These are phyloP conservation scores for Forbesichthys papilliferus DNA, from an alignment of 2,113 vertebrate genomes.

Conservation along the genomic window DNA sequence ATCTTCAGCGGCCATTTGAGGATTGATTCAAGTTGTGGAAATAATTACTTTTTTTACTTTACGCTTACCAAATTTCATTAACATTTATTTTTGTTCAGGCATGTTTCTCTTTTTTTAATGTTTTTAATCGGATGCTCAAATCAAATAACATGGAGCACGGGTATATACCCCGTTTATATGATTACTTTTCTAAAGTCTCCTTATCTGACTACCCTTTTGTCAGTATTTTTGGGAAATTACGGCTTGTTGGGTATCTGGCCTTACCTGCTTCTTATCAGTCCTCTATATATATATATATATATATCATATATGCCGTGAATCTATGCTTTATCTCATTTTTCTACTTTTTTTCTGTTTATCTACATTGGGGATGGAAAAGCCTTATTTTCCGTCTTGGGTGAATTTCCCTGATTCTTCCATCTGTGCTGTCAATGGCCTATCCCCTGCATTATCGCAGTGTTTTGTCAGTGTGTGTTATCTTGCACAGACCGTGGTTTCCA, in stretches of 20 bases:
- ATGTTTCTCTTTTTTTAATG: no score
- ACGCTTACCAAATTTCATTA: no score
- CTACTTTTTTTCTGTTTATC: slow-evolving; percentile 13
- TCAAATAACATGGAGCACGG: no score
- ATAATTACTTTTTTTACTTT: no score
- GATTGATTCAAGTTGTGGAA: no score
- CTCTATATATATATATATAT: no score
- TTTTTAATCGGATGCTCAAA: no score
- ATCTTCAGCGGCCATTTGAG: no score
- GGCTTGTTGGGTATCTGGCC: background rate
- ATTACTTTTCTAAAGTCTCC: no score
- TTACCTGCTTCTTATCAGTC: slow-evolving; percentile 39
- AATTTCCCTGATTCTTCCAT: slow-evolving; percentile 76
- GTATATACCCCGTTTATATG: no score
- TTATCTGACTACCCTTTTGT: slow-evolving; percentile 15
- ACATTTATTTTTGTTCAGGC: no score
- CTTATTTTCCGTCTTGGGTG: slow-evolving; percentile 56
- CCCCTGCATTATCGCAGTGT: slow-evolving; percentile 56
- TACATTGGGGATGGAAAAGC: slow-evolving; percentile 29
- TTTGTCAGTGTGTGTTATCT: slow-evolving; percentile 58
- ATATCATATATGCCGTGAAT: slow-evolving; percentile 8
- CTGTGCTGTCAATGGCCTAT: slow-evolving; percentile 59
- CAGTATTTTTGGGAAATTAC: slow-evolving; percentile 8
- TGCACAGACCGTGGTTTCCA: slow-evolving; percentile 23
- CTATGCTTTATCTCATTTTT: slow-evolving; percentile 2